phyloP scores from a whole-genome alignment of 2,113 vertebrate species.

The Gnathonemus longibarbis region DNA sequence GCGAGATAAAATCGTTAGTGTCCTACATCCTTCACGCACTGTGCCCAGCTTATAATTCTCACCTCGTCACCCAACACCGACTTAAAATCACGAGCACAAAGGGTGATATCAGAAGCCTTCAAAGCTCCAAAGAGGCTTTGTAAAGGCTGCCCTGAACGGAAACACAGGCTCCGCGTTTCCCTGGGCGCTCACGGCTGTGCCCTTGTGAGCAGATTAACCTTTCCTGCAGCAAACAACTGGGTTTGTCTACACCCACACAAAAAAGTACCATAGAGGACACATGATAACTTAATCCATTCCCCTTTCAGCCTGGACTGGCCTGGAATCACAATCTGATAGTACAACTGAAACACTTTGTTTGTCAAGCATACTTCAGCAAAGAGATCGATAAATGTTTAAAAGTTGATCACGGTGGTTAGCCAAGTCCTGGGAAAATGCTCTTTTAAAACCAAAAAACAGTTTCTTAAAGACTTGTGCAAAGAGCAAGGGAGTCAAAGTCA shows the following conservation, averaged over 20 bases:
- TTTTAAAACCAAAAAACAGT: background rate
- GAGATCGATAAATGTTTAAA: conserved; percentile 28
- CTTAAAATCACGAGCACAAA: background rate
- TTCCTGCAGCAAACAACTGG: background rate
- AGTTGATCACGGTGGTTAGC: conserved; percentile 10
- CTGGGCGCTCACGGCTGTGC: background rate
- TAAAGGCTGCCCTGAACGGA: background rate
- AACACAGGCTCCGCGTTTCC: background rate
- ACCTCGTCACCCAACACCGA: background rate
- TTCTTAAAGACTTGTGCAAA: background rate
- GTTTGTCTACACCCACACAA: background rate
- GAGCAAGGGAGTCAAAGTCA: background rate
- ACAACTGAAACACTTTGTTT: background rate
- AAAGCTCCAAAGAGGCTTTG: background rate
- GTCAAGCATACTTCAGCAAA: conserved; percentile 11
- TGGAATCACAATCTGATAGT: background rate
- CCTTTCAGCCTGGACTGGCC: background rate
- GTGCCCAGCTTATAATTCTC: background rate
- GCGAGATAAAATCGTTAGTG: background rate
- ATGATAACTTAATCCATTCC: background rate
- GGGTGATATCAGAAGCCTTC: background rate
- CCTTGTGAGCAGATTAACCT: conserved; percentile 4
- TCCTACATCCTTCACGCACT: background rate
- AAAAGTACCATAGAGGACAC: background rate
- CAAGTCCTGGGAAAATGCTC: background rate